Evolutionary conservation across 2,888 invertebrate species (phyloP).

Genomic region (Suillia variegata): DNA sequence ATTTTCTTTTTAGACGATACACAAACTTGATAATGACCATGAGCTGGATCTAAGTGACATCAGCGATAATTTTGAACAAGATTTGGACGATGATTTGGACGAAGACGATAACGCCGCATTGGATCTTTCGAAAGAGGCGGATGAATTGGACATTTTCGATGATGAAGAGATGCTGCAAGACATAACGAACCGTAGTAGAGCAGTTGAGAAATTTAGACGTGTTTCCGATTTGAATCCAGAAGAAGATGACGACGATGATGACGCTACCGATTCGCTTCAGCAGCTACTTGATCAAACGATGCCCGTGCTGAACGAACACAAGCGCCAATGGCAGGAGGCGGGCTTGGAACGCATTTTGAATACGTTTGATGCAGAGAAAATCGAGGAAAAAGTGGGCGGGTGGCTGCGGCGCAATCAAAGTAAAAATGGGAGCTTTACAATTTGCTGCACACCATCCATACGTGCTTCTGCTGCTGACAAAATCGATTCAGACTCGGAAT

Average conservation of each 20-base stretch:
- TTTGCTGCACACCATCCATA: neutral
- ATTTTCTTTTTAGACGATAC: neutral
- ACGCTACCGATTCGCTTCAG: conserved; percentile 18
- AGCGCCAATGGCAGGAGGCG: conserved; percentile 47
- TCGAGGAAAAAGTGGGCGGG: conserved; percentile 48
- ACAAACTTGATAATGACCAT: conserved; percentile 1
- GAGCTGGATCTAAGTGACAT: conserved; percentile 11
- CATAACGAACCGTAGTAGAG: conserved; percentile 13
- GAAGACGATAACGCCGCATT: neutral
- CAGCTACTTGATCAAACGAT: conserved; percentile 47
- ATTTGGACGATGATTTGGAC: conserved; percentile 23
- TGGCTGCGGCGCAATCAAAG: conserved; percentile 51
- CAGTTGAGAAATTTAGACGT: too few species aligned
- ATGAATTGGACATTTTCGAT: conserved; percentile 9
- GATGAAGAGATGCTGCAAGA: conserved; percentile 21
- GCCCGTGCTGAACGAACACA: conserved; percentile 47
- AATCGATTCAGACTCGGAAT: conserved; percentile 41
- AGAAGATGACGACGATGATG: conserved; percentile 21
- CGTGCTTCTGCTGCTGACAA: too few species aligned
- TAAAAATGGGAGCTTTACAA: conserved; percentile 20
- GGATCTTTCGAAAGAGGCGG: conserved; percentile 32
- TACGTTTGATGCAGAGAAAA: conserved; percentile 49
- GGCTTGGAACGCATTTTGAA: conserved; percentile 49
- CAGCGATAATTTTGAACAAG: too few species aligned
- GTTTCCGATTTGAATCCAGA: neutral